Evolutionary conservation across 2,888 invertebrate species (phyloP).

Genomic region (Eupithecia vulgata): DNA sequence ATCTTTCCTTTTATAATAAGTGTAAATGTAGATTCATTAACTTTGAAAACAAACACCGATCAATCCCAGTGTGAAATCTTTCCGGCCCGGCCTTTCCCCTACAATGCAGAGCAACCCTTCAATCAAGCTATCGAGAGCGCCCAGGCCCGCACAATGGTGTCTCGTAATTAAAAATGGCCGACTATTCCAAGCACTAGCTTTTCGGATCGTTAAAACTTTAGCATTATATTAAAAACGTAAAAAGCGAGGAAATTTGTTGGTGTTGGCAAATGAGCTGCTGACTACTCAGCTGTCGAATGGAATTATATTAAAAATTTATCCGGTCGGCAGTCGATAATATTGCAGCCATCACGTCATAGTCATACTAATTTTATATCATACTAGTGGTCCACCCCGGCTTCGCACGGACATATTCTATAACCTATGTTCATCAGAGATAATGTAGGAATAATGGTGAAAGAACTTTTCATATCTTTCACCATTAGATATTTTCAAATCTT

Average conservation of each 20-base stretch:
- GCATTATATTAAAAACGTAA: constrained; percentile 44
- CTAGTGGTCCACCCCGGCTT: too few species aligned
- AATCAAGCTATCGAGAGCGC: constrained; percentile 61
- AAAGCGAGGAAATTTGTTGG: constrained; percentile 31
- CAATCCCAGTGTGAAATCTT: neutral
- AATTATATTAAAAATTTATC: neutral
- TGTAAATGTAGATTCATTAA: neutral
- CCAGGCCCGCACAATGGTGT: constrained; percentile 65
- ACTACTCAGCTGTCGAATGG: neutral
- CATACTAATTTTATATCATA: too few species aligned
- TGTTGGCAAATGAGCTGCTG: neutral
- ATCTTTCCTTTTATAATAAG: too few species aligned
- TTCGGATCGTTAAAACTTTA: constrained; percentile 61
- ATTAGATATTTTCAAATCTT: too few species aligned
- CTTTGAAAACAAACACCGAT: neutral
- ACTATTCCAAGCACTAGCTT: constrained; percentile 51
- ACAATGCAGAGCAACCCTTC: constrained; percentile 38
- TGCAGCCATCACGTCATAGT: too few species aligned
- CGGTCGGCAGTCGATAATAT: neutral
- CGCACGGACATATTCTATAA: too few species aligned
- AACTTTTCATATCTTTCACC: too few species aligned
- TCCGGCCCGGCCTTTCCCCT: constrained; percentile 16
- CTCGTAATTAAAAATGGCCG: constrained; percentile 78
- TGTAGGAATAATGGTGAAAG: too few species aligned
- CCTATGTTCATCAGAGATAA: too few species aligned